These are phyloP conservation scores for Alcis repandata DNA, from an alignment of 2,888 invertebrate species.

Conservation along the genomic window DNA sequence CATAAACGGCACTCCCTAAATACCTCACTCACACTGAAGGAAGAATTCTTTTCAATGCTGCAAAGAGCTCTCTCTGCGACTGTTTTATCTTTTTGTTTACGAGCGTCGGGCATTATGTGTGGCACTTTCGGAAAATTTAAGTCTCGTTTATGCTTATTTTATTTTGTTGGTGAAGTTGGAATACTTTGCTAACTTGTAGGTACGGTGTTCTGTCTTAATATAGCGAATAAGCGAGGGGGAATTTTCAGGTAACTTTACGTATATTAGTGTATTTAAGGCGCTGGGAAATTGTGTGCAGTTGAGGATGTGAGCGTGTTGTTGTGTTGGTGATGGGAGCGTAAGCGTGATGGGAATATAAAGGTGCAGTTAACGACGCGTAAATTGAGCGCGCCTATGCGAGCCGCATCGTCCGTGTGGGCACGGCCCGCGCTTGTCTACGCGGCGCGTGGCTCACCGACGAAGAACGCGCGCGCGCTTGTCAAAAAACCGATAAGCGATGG, in stretches of 20 bases:
- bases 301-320: neutral
- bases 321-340: neutral
- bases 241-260: slow-evolving; percentile 23
- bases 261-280: slow-evolving; percentile 11
- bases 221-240: slow-evolving; percentile 23
- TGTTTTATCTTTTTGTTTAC: slow-evolving; percentile 64
- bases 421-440: too few relatives aligned
- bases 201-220: slow-evolving; percentile 32
- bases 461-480: neutral
- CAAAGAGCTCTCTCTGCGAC: slow-evolving; percentile 41
- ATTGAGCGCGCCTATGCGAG: too few relatives aligned
- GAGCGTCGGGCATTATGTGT: slow-evolving; percentile 58
- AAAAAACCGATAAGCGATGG: too few relatives aligned
- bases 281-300: slow-evolving; percentile 7
- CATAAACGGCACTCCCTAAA: slow-evolving; percentile 22
- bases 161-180: slow-evolving; percentile 52
- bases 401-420: too few relatives aligned
- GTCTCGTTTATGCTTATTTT: slow-evolving; percentile 60
- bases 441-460: too few relatives aligned
- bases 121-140: slow-evolving; percentile 63
- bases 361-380: too few relatives aligned
- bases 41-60: slow-evolving; percentile 38
- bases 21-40: slow-evolving; percentile 16
- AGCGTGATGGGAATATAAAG: too few relatives aligned
- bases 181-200: slow-evolving; percentile 35